Evolutionary conservation across 2,888 invertebrate species (phyloP).

Genomic region (Seira musarum): DNA sequence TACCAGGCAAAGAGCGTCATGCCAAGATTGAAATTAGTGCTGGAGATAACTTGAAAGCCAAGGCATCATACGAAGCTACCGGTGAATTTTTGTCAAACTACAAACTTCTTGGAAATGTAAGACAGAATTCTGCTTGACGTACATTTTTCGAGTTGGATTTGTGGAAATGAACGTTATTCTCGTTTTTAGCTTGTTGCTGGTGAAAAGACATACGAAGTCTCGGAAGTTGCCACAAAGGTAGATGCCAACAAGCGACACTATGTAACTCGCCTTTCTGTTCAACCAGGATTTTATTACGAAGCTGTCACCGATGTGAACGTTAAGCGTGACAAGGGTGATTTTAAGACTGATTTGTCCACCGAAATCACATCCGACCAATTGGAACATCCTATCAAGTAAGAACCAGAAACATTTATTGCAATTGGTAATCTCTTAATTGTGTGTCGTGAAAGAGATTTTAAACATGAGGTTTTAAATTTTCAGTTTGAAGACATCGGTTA

Average conservation of each 20-base stretch:
- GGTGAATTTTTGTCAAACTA: constrained; percentile 42
- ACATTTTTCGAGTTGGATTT: not conserved
- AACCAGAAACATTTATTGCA: not conserved
- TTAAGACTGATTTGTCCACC: constrained; percentile 54
- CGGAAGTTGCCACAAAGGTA: constrained; percentile 59
- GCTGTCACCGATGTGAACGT: constrained; percentile 57
- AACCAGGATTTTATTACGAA: constrained; percentile 63
- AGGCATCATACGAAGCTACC: constrained; percentile 43
- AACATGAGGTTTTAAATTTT: no score
- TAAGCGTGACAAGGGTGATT: constrained; percentile 54
- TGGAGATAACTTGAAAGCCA: constrained; percentile 42
- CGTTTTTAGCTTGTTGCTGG: constrained; percentile 28
- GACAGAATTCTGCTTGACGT: not conserved
- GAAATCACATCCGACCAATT: constrained; percentile 60
- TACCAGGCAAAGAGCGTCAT: constrained; percentile 52
- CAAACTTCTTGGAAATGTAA: constrained; percentile 47
- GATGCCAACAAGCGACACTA: constrained; percentile 54
- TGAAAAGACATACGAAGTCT: constrained; percentile 62
- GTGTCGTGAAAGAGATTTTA: not conserved
- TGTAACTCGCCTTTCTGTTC: constrained; percentile 47
- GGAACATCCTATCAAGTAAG: constrained; percentile 61
- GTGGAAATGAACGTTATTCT: no score
- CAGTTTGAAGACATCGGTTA: constrained; percentile 60
- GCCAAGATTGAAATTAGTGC: constrained; percentile 44
- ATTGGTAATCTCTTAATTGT: not conserved